Base-by-base conservation (phyloP, 2,113 vertebrate genomes). In the Vulpes vulpes region DNA sequence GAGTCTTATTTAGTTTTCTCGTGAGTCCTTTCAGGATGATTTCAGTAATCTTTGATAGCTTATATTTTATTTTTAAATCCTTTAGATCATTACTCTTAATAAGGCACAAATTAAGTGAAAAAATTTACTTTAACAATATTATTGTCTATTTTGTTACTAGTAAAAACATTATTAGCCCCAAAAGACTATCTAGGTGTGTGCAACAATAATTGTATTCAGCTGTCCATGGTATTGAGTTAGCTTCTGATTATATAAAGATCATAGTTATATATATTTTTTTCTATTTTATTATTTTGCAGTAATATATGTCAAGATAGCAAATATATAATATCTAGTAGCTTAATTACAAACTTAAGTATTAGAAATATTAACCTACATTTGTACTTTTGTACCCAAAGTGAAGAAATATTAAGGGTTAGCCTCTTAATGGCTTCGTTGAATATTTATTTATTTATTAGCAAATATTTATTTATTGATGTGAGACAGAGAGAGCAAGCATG, bases 31-130 rank as follows among this genome's bases (percentile, higher is more conserved):
- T 51, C 38, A 19, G 60, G 11, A 84, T 25, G 15, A 25, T 4
- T 25, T 82, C 25, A 84, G 17, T 20, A 83, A 83, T 78, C 43
- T 43, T 64, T 69, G 23, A 57, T n/a, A 88, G 32, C 11, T 92
- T 87, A 55, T 16, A 49, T 80, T 90, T 80, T 91, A 90, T 60
- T 96, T 67, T 84, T 80, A 71, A 90, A 55, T 49, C 19, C 30
- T 62, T 96, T 79, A 71, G 35, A 23, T 15, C 0, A 57, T 80
- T 60, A 55, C 8, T 79, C 53, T 71, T 38, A 69, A 16, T 85
- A 78, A 62, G 85, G 64, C 12, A 90, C 5, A 96, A 85, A 94
- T 80, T 79, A 94, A 30, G 16, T 35, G 30, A 69, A 78, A 62
- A 16, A 27, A 30, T 83, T 23, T n/a, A 79, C 79, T 71, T 27